Percentiles rank a stretch among this genome's conserved stretches.
Conservation (phyloP, 2,113 vertebrate species). For the Tragelaphus imberbis region DNA sequence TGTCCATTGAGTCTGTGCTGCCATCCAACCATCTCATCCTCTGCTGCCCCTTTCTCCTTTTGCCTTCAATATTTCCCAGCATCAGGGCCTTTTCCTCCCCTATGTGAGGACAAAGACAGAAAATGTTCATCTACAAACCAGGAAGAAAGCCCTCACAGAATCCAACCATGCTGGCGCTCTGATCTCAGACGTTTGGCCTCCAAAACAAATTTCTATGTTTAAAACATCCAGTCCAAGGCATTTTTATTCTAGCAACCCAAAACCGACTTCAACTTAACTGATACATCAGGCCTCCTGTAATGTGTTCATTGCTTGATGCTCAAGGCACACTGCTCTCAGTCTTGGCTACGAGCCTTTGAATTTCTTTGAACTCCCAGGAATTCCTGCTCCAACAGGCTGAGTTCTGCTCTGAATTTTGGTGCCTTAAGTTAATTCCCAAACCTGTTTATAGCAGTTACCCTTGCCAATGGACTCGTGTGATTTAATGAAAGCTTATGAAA, state of each 20-base stretch:
- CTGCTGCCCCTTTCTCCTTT: not conserved
- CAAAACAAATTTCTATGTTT: not conserved
- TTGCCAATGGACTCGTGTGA: not conserved
- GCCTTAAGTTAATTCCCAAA: not conserved
- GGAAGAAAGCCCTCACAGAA: not conserved
- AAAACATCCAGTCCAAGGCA: not conserved
- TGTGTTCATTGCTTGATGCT: fast-evolving
- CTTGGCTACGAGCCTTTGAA: not conserved
- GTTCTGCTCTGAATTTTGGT: not conserved
- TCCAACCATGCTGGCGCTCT: not conserved
- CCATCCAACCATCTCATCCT: not conserved
- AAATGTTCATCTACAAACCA: not conserved
- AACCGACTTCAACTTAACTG: not conserved
- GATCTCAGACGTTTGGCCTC: not conserved
- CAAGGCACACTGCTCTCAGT: too few species aligned
- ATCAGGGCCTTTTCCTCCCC: not conserved
- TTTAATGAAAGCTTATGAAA: not conserved
- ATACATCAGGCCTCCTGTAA: not conserved
- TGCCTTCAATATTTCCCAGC: not conserved
- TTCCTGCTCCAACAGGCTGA: not conserved
- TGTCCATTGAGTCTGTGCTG: not conserved
- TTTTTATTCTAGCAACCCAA: not conserved
- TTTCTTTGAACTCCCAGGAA: not conserved
- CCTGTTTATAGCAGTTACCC: not conserved
- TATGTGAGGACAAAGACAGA: not conserved